Conservation (phyloP, 1,140 invertebrate species). For the Goniozus legneri region DNA sequence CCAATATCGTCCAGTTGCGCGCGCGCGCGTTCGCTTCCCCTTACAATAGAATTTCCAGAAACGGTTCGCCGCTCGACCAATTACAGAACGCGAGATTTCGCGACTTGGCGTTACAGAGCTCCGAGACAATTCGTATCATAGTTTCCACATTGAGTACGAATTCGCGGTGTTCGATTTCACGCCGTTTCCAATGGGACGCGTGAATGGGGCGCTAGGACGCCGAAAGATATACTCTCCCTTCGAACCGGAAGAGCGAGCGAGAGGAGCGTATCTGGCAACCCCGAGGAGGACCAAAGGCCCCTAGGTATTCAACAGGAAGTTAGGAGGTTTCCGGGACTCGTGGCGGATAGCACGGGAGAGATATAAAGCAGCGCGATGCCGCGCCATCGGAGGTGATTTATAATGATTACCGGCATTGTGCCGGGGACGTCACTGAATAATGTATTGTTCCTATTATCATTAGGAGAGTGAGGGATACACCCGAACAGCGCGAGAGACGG, state of each 20-base stretch:
- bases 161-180: conserved; percentile 14
- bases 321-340: conserved; percentile 8
- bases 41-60: no score
- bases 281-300: background rate
- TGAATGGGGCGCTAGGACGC: background rate
- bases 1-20: no score
- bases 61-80: no score
- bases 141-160: no score
- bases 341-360: conserved; percentile 1
- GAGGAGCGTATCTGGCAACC: background rate
- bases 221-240: background rate
- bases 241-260: background rate
- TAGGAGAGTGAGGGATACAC: background rate
- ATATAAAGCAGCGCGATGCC: background rate
- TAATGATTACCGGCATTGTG: conserved; percentile 12
- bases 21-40: no score
- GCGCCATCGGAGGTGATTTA: conserved; percentile 6
- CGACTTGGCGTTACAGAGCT: no score
- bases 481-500: background rate
- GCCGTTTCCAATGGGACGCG: conserved; percentile 4
- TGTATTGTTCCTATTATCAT: conserved; percentile 11
- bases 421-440: conserved; percentile 7
- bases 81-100: no score
- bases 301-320: conserved; percentile 6
- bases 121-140: no score